A percentile compares a stretch with the other conserved stretches of the same genome.
These are phyloP conservation scores for Botia almorhae DNA, from an alignment of 2,797 vertebrate species.

Conservation along the genomic window DNA sequence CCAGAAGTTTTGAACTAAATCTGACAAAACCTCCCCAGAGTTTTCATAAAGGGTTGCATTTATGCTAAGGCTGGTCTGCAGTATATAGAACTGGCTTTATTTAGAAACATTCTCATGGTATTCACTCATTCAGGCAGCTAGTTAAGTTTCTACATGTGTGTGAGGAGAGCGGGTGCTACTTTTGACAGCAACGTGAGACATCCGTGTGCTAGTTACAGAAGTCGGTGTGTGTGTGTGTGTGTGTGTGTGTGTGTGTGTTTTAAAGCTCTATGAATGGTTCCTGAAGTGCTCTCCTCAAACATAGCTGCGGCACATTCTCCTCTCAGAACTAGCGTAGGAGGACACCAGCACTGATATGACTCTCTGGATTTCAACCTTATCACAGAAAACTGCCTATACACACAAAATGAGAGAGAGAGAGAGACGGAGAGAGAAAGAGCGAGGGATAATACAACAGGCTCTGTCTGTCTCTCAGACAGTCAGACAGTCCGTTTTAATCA, in stretches of 20 bases:
- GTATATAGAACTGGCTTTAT: background rate
- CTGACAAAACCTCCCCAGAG: background rate
- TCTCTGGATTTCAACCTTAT: conserved; percentile 50
- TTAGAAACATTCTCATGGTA: background rate
- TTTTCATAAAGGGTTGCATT: background rate
- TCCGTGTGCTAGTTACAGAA: conserved; percentile 26
- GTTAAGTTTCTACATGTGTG: conserved; percentile 6
- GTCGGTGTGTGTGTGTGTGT: background rate
- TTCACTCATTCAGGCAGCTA: background rate
- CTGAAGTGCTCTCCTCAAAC: conserved; percentile 50
- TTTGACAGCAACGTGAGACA: conserved; percentile 39
- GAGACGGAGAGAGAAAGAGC: conserved; percentile 16
- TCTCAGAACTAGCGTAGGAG: conserved; percentile 48
- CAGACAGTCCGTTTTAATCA: conserved; percentile 57
- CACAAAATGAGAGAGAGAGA: background rate
- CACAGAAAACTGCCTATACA: conserved; percentile 52
- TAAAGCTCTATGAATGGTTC: conserved; percentile 45
- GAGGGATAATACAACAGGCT: conserved; percentile 41
- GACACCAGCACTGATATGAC: conserved; percentile 44
- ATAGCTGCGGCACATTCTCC: conserved; percentile 46
- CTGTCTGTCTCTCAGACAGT: conserved; percentile 51
- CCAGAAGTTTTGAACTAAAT: background rate
- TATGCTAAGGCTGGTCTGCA: no score
- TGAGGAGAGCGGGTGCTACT: conserved; percentile 25
- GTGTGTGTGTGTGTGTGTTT: conserved; percentile 9